A percentile compares a stretch with the other conserved stretches of the same genome.
Conservation (phyloP, 1,140 invertebrate genomes). For the Apis dorsata region DNA sequence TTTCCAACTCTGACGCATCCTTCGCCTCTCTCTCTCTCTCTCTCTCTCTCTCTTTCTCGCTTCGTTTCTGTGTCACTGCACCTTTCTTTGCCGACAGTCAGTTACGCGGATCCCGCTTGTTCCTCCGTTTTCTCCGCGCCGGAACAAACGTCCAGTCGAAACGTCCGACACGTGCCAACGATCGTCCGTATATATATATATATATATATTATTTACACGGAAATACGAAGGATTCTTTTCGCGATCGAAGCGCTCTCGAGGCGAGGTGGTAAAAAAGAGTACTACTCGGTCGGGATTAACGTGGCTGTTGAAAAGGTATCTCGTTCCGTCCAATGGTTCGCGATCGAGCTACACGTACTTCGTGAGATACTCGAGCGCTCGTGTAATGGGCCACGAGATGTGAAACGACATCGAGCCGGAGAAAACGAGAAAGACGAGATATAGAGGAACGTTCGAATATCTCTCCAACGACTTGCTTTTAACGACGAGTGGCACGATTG, state of each 20-base stretch:
- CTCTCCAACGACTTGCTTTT: too few species aligned
- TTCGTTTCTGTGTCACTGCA: slow-evolving; percentile 46
- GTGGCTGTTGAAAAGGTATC: slow-evolving; percentile 44
- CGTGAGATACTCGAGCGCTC: slow-evolving; percentile 46
- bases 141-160: neutral
- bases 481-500: too few species aligned
- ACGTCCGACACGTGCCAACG: neutral
- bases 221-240: neutral
- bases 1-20: slow-evolving; percentile 50
- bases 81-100: slow-evolving; percentile 34
- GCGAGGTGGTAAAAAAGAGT: neutral
- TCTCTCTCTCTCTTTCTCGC: neutral
- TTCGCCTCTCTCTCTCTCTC: neutral
- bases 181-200: too few species aligned
- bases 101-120: neutral
- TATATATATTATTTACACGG: too few species aligned
- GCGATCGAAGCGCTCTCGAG: neutral
- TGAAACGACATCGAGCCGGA: slow-evolving; percentile 6
- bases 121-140: neutral
- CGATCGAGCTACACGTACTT: slow-evolving; percentile 49
- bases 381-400: slow-evolving; percentile 43
- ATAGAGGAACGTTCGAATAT: neutral
- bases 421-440: slow-evolving; percentile 22
- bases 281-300: slow-evolving; percentile 24
- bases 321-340: slow-evolving; percentile 28